Evolutionary conservation across 2,888 invertebrate species (phyloP).

Genomic region (Gastracanthus pulcherrimus): DNA sequence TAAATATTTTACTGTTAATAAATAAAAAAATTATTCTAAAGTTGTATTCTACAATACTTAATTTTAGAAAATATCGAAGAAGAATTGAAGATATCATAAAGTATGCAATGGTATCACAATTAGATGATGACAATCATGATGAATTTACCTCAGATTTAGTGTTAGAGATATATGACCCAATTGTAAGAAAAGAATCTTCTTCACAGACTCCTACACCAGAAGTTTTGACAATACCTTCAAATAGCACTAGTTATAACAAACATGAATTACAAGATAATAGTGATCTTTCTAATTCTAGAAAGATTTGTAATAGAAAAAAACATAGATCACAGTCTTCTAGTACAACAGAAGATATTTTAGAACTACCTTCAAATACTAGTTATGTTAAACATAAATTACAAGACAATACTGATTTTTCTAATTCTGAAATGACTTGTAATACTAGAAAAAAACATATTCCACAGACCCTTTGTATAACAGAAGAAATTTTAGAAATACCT

Average conservation of each 20-base stretch:
- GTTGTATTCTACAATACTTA: too few relatives aligned
- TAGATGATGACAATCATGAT: background rate
- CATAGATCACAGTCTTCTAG: too few relatives aligned
- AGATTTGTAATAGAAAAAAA: background rate
- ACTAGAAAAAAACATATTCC: background rate
- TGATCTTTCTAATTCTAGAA: background rate
- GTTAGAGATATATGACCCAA: background rate
- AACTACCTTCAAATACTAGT: too few relatives aligned
- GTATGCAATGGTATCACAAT: background rate
- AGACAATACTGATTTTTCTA: too few relatives aligned
- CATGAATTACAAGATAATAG: background rate
- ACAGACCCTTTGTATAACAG: background rate
- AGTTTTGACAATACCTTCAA: background rate
- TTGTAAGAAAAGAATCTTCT: background rate
- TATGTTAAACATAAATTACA: too few relatives aligned
- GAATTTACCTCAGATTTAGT: background rate
- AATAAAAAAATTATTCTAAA: too few relatives aligned
- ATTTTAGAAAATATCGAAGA: slow-evolving; percentile 29
- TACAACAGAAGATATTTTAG: too few relatives aligned
- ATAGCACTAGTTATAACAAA: background rate
- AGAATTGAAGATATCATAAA: slow-evolving; percentile 19
- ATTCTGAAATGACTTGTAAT: too few relatives aligned
- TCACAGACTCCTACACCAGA: background rate
- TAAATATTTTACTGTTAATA: background rate
- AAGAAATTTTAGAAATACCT: background rate